Base-by-base conservation (phyloP, 2,113 vertebrate species). In the Oceanodroma tethys region DNA sequence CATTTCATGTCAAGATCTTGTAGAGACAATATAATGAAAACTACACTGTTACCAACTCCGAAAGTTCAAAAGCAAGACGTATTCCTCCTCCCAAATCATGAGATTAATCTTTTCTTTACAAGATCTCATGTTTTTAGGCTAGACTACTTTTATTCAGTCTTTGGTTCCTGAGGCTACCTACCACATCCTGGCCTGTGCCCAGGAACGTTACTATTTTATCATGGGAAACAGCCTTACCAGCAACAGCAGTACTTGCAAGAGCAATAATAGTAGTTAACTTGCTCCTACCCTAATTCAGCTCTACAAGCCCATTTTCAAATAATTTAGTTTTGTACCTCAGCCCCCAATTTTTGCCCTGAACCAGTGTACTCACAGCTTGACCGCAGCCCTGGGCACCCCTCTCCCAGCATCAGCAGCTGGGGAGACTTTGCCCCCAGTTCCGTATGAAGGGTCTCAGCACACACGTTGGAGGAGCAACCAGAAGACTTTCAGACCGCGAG, bases 171-270 rank as follows among this genome's bases (percentile, higher is more conserved):
- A 53, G 58, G 38, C 11, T 38, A 7, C 58, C 83, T 30, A 15
- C 10, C 29, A 4, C 32, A 8, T 3, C 30, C 71, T 40, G 55
- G 21, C 56, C 13, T 22, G 7, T 43, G 60, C 72, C 81, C 71
- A 60, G 74, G 13, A 10, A 8, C 27, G 1, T 23, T 17, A 8
- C 36, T 15, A 8, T 3, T 21, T 58, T 6, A 5, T 27, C 47
- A 20, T 1, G 16, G 20, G 29, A 4, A 72, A 11, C 29, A 53
- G 66, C 60, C 48, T 30, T 14, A 1, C 1, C 50, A 15, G 58
- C 21, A 2, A 5, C 0, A 25, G 53, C 30, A 4, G 65, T 0
- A 18, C 67, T 13, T 23, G 50, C 21, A 2, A 3, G 0, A 25
- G 53, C 26, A 4, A 58, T 0, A 22, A 14, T 2, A 53, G 34